Conservation (phyloP, 2,113 vertebrate species). For the Psettodes erumei region DNA sequence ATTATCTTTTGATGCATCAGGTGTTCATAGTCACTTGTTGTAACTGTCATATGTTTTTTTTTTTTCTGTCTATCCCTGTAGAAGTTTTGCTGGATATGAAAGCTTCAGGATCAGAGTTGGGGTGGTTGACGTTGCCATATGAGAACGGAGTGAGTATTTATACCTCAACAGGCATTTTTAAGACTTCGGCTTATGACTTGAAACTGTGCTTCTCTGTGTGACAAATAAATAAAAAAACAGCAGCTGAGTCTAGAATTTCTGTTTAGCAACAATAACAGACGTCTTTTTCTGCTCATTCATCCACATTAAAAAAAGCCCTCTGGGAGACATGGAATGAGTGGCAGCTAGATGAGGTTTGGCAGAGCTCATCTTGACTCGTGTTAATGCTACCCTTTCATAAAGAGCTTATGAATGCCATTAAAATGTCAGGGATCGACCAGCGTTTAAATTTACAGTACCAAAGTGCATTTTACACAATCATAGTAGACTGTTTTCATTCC, state of each 20-base stretch:
- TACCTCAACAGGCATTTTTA: constrained; percentile 67
- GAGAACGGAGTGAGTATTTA: constrained; percentile 91
- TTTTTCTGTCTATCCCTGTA: constrained; percentile 67
- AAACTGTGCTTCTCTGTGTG: constrained; percentile 3
- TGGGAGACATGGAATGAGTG: constrained; percentile 68
- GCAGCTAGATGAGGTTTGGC: constrained; percentile 67
- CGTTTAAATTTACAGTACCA: constrained; percentile 54
- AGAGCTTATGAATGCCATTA: constrained; percentile 65
- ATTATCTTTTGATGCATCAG: not conserved
- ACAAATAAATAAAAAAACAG: not conserved
- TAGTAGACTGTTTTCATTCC: constrained; percentile 35
- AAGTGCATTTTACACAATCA: constrained; percentile 35
- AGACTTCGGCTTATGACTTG: constrained; percentile 47
- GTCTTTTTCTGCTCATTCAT: constrained; percentile 30
- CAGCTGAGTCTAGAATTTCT: not conserved
- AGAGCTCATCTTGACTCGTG: constrained; percentile 46
- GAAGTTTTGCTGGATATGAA: constrained; percentile 94
- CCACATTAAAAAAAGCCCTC: constrained; percentile 39
- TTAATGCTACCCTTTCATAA: constrained; percentile 71
- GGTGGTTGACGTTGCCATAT: constrained; percentile 91
- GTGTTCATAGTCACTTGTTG: constrained; percentile 3
- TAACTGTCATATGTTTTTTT: constrained; percentile 1
- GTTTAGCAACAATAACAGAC: constrained; percentile 35
- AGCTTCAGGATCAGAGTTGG: constrained; percentile 90
- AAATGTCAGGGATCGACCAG: constrained; percentile 64